phyloP scores from a whole-genome alignment of 2,888 invertebrate species.

The Bimastos eiseni region DNA sequence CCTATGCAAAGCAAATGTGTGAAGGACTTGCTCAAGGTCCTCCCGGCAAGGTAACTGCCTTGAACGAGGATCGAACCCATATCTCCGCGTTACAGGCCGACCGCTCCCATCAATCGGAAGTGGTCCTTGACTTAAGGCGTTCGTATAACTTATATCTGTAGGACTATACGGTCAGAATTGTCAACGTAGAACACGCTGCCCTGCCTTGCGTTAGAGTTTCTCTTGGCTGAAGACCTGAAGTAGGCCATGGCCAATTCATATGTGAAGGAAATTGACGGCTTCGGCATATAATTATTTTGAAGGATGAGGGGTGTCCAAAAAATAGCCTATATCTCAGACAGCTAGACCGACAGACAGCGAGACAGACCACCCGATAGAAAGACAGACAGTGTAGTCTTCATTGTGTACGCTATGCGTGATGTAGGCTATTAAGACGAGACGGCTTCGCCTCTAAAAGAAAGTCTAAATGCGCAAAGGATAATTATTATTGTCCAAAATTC shows the following conservation, averaged over 20 bases:
- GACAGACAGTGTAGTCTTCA: not conserved
- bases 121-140: not conserved
- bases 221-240: too few relatives aligned
- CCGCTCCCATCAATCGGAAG: not conserved
- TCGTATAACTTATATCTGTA: not conserved
- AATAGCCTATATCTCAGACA: too few relatives aligned
- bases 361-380: not conserved
- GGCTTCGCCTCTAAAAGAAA: not conserved
- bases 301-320: too few relatives aligned
- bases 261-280: not conserved
- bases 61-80: too few relatives aligned
- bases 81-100: too few relatives aligned
- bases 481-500: not conserved
- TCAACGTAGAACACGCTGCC: too few relatives aligned
- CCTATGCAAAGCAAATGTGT: too few relatives aligned
- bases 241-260: not conserved
- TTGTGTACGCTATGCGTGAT: not conserved
- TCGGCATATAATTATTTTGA: too few relatives aligned
- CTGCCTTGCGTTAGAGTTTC: too few relatives aligned
- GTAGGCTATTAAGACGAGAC: not conserved
- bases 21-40: too few relatives aligned
- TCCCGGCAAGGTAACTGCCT: too few relatives aligned
- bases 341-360: slow-evolving; percentile 1
- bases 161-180: not conserved
- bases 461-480: not conserved